phyloP scores from a whole-genome alignment of 1,140 invertebrate genomes.

The Drosophila sproati region DNA sequence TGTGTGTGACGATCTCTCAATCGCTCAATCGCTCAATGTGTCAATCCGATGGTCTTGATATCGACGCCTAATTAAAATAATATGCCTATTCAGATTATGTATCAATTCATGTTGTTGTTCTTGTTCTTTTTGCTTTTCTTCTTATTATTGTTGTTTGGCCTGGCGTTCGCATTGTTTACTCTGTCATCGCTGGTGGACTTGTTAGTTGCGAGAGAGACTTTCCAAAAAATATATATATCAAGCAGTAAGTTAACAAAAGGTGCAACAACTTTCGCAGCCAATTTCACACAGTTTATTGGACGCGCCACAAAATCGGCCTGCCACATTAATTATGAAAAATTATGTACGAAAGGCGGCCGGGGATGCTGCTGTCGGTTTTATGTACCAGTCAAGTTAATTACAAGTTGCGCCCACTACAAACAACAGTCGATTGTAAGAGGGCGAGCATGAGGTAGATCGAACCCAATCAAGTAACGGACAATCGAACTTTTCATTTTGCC shows the following conservation, averaged over 20 bases:
- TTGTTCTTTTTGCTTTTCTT: constrained; percentile 26
- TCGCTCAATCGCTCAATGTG: constrained; percentile 71
- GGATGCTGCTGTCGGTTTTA: constrained; percentile 47
- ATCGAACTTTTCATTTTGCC: constrained; percentile 68
- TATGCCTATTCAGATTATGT: constrained; percentile 78
- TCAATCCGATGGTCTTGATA: constrained; percentile 72
- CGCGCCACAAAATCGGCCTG: constrained; percentile 32
- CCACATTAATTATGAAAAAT: constrained; percentile 64
- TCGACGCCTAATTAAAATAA: constrained; percentile 80
- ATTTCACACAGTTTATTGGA: constrained; percentile 55
- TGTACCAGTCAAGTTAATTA: constrained; percentile 75
- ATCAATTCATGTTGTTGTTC: constrained; percentile 63
- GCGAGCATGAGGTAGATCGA: constrained; percentile 33
- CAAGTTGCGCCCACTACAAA: constrained; percentile 76
- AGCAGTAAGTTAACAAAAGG: constrained; percentile 5
- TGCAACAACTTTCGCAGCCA: constrained; percentile 67
- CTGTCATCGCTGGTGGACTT: constrained; percentile 30
- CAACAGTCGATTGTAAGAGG: constrained; percentile 29
- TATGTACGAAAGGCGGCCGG: constrained; percentile 55
- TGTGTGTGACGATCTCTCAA: constrained; percentile 51
- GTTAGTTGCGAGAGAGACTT: constrained; percentile 30
- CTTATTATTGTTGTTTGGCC: neutral
- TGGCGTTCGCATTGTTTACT: constrained; percentile 40
- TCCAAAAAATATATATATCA: constrained; percentile 33
- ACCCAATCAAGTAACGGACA: constrained; percentile 75